These are phyloP conservation scores for Phataginus tetradactyla DNA, from an alignment of 2,797 vertebrate species.

Conservation along the genomic window DNA sequence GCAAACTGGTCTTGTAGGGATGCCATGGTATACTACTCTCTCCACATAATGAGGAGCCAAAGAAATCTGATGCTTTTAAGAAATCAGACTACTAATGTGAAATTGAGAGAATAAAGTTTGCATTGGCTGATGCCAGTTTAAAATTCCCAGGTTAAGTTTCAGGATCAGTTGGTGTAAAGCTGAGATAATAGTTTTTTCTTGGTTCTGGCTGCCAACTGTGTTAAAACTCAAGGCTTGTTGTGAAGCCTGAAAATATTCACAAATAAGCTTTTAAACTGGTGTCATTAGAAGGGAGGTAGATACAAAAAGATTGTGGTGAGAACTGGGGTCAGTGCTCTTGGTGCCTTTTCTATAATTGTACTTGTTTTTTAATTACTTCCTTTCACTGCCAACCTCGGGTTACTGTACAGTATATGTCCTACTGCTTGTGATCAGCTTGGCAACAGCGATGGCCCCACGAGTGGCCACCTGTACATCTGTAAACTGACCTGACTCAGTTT, in stretches of 20 bases:
- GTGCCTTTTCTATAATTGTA: conserved; percentile 91
- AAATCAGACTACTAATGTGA: conserved; percentile 77
- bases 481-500: conserved; percentile 85
- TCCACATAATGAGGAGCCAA: conserved; percentile 90
- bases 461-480: conserved; percentile 87
- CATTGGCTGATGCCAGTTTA: conserved; percentile 80
- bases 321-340: conserved; percentile 91
- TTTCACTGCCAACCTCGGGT: conserved; percentile 90
- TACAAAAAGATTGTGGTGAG: conserved; percentile 85
- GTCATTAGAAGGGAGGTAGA: conserved; percentile 86
- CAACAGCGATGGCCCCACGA: conserved; percentile 76
- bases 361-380: conserved; percentile 90
- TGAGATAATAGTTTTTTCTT: conserved; percentile 75
- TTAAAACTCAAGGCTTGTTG: conserved; percentile 86
- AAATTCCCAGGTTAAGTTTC: conserved; percentile 75
- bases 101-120: conserved; percentile 73
- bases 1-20: conserved; percentile 90
- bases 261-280: conserved; percentile 88
- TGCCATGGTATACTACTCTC: conserved; percentile 89
- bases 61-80: conserved; percentile 86
- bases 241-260: conserved; percentile 87
- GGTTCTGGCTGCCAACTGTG: conserved; percentile 86
- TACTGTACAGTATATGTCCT: conserved; percentile 86
- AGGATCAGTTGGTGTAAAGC: conserved; percentile 81
- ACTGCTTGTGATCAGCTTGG: conserved; percentile 86